These are phyloP conservation scores for Progne subis DNA, from an alignment of 2,113 vertebrate genomes.

Conservation along the genomic window DNA sequence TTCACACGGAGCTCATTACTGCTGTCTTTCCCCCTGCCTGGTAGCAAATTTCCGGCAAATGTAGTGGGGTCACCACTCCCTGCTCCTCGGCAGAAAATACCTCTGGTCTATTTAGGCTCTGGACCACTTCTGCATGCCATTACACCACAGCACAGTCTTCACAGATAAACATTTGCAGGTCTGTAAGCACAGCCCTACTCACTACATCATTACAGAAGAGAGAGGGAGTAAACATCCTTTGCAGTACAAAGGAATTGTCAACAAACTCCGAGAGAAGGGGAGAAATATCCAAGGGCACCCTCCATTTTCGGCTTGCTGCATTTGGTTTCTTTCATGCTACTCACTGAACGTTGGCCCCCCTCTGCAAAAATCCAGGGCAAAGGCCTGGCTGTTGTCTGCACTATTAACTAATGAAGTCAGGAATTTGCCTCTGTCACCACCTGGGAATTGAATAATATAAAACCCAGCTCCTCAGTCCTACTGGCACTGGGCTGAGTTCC, in stretches of 20 bases:
- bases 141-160: neutral
- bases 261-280: neutral
- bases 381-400: neutral
- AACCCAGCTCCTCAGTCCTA: neutral
- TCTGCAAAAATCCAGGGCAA: neutral
- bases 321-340: neutral
- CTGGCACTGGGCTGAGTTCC: conserved; percentile 20
- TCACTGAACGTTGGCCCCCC: neutral
- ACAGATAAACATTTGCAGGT: neutral
- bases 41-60: neutral
- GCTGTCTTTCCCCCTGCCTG: neutral
- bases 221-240: neutral
- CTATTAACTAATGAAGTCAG: neutral
- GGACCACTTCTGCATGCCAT: neutral
- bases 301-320: neutral
- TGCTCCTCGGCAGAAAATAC: neutral
- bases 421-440: conserved; percentile 49
- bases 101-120: neutral
- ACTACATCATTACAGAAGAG: neutral
- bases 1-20: neutral
- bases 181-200: neutral
- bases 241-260: neutral
- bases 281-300: neutral
- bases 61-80: neutral
- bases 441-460: conserved; percentile 21